phyloP scores from a whole-genome alignment of 2,888 invertebrate genomes.

The Helicoverpa assulta region DNA sequence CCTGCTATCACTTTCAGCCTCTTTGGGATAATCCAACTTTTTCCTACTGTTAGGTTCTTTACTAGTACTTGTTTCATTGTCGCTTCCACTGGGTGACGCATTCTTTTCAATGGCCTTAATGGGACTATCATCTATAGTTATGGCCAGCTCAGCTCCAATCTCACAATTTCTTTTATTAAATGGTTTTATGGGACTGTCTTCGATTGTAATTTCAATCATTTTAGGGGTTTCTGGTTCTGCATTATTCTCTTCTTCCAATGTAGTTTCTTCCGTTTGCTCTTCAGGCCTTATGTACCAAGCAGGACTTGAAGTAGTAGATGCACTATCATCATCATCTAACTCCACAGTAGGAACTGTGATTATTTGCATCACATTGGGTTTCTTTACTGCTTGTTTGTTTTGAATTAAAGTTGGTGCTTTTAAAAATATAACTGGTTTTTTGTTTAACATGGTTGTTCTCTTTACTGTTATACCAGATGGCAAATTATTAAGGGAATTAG shows the following conservation, averaged over 20 bases:
- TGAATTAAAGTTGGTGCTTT: constrained; percentile 31
- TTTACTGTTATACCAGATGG: constrained; percentile 81
- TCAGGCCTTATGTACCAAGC: constrained; percentile 87
- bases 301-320: constrained; percentile 67
- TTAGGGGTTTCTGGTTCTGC: constrained; percentile 75
- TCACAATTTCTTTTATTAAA: constrained; percentile 68
- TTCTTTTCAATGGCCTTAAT: constrained; percentile 67
- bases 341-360: constrained; percentile 75
- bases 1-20: constrained; percentile 30
- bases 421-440: constrained; percentile 48
- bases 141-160: constrained; percentile 73
- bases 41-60: constrained; percentile 79
- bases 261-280: constrained; percentile 64
- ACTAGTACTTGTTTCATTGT: constrained; percentile 58
- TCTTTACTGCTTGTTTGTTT: neutral
- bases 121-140: constrained; percentile 86
- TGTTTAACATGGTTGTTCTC: constrained; percentile 59
- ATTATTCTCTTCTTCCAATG: constrained; percentile 77
- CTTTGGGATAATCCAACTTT: constrained; percentile 78
- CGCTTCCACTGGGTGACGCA: constrained; percentile 62
- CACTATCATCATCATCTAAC: constrained; percentile 81
- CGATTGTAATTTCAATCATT: constrained; percentile 84
- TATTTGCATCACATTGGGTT: constrained; percentile 14
- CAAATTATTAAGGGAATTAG: constrained; percentile 66
- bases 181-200: constrained; percentile 84